Evolutionary conservation across 1,140 invertebrate species (phyloP), one percentile per base, ranked within the genome.

Genomic region (Cotesia typhae): DNA sequence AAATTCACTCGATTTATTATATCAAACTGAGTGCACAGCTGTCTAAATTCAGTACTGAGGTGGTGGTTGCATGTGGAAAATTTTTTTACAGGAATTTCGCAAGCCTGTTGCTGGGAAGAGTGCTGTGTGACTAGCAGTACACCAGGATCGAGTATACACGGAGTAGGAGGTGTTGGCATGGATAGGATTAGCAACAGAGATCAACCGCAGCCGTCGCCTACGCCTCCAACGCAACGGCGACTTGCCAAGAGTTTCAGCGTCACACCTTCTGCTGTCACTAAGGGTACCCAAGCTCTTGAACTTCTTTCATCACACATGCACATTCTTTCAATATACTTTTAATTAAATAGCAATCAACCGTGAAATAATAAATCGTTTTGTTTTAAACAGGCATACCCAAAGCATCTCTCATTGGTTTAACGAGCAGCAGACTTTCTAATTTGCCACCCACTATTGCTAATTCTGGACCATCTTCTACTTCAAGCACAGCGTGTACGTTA

Each of bases 161-260:
- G 78, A 73, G 67, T 63, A 51, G 79, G 78, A 38, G 79, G 80
- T 77, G 73, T 78, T 64, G 81, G 76, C 37, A 78, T 77, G 67
- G 84, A 84, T 51, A 84, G 79, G 72, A 73, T 73, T 10, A 78
- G 64, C 64, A 74, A 73, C n/a, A 84, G 80, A 75, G 85, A 84
- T 64, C 81, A 83, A 60, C 83, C 81, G 35, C 88, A 89, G 77
- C 89, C 88, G 72, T 91, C 91, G 71, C 91, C 91, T 76, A 94
- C 94, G 75, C 93, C 94, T 73, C 93, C 94, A 70, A 90, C 94
- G 67, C 93, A 94, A 84, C 90, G 94, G 76, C 90, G 94, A 78
- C 90, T 95, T 80, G 94, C 94, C 75, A 95, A 96, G 89, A 95
- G 93, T 88, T 95, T 95, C 90, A 95, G 93, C 87, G 93, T 94